Evolutionary conservation across 2,888 invertebrate species (phyloP), one percentile per base, ranked within the genome.

Genomic region (Pyrrhia umbra): DNA sequence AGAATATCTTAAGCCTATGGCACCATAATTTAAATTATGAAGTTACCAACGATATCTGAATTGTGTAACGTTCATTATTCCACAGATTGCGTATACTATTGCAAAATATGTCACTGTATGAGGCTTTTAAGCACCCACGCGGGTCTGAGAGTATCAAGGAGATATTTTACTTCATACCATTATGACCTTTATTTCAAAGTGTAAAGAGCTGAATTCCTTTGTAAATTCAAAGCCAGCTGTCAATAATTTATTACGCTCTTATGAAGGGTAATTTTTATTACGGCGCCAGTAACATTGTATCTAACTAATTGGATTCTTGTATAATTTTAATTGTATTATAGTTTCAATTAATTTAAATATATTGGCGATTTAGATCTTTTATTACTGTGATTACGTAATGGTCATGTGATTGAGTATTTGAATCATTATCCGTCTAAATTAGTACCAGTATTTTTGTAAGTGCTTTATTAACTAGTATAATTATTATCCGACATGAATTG

Each of bases 81-180:
- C 81, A 80, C 80, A 77, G 83, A 84, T 89, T 90, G 87, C 85
- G 84, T 85, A 88, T 86, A 81, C 72, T 72, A 80, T 90, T 90
- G 86, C 86, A 84, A 88, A 90, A 90, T 83, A 77, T 85, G 85
- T 84, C 80, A 79, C 80, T 82, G 79, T 80, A 75, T 79, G 77
- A 83, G 83, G 78, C 82, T 84, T 78, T 77, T 83, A 77, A 73
- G 82, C 86, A 84, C 90, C 91, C 88, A 91, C 91, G 83, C 86
- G 65, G 55, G 68, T 70, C 65, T 72, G 71, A 69, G 64, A 77
- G 76, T 69, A 71, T 75, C 80, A 80, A 79, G 82, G 84, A 82
- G 80, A 81, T 64, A 79, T 79, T 77, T 56, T 46, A 57, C 55
- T 69, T 9, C 60, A 58, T 27, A 52, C 66, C 20, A 70, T 57